Evolutionary conservation across 2,113 vertebrate species (phyloP), one percentile per base, ranked within the genome.

Genomic region (Ophiodon elongatus): DNA sequence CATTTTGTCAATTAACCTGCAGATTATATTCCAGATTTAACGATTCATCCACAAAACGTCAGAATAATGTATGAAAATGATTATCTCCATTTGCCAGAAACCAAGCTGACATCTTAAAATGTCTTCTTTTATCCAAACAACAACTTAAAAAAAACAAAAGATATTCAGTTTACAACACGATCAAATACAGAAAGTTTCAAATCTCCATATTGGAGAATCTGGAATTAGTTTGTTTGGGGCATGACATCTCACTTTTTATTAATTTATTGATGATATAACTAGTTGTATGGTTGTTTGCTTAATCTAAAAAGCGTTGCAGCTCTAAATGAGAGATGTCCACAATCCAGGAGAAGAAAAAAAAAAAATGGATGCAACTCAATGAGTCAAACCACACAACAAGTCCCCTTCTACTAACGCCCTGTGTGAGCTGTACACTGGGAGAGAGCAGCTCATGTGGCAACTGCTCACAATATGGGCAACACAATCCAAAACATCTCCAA

Each of bases 381-480:
- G 2, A 17, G 21, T 25, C 19, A 17, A 29, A 50, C 3, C 8
- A 47, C n/a, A 57, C 21, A 45, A 37, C 52, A 62, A 29, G 25
- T 2, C 25, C 8, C 29, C 7, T 37, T 19, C 37, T 39, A 6
- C 25, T 29, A 0, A 7, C 52, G 41, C 4, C 17, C 15, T 29
- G 17, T 23, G 21, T 0, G 15, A 29, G 33, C 31, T 64, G 59
- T 17, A 7, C 11, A 3, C 43, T 39, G 19, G 11, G 9, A 29
- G 5, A 29, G 29, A 6, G 6, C 10, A 31, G 3, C 17, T 33
- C 13, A 59, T 59, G 59, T 50, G 47, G 45, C 11, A 17, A 23
- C 2, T 33, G 66, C 56, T 43, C 9, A 17, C 9, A 71, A 45
- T 33, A 11, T 72, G 82, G 70, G 70, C 74, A 50, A 50, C 81